Conservation (phyloP, 2,113 vertebrate species). For the Indicator maculatus region DNA sequence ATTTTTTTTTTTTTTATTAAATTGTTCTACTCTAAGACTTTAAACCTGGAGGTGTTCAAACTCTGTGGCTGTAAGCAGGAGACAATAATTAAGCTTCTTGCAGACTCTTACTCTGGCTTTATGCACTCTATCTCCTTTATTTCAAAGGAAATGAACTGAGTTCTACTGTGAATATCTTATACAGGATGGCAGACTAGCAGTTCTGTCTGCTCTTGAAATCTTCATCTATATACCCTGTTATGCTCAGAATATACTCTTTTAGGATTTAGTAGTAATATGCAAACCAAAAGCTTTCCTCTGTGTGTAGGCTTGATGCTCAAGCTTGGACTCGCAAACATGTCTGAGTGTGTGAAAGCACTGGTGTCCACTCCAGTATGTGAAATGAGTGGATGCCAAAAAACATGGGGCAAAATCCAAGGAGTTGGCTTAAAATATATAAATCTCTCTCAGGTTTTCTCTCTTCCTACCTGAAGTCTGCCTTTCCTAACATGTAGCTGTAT, state of each 20-base stretch:
- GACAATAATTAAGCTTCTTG: conserved; percentile 8
- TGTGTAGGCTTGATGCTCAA: background rate
- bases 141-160: background rate
- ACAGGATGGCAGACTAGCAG: background rate
- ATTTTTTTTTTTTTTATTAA: background rate
- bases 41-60: background rate
- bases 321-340: background rate
- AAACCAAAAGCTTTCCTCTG: background rate
- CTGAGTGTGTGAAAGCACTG: background rate
- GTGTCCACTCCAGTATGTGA: background rate
- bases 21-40: background rate
- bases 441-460: background rate
- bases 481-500: background rate
- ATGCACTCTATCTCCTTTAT: background rate
- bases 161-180: background rate
- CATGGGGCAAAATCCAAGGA: background rate
- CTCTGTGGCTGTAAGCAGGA: background rate
- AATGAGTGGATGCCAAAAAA: background rate
- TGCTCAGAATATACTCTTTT: background rate
- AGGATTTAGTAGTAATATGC: background rate
- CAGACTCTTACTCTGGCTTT: background rate
- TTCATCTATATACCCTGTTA: background rate
- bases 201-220: background rate
- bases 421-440: background rate
- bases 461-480: no score